A percentile compares a stretch with the other conserved stretches of the same genome.
Conservation (phyloP, 2,113 vertebrate genomes). For the Galbula dea region DNA sequence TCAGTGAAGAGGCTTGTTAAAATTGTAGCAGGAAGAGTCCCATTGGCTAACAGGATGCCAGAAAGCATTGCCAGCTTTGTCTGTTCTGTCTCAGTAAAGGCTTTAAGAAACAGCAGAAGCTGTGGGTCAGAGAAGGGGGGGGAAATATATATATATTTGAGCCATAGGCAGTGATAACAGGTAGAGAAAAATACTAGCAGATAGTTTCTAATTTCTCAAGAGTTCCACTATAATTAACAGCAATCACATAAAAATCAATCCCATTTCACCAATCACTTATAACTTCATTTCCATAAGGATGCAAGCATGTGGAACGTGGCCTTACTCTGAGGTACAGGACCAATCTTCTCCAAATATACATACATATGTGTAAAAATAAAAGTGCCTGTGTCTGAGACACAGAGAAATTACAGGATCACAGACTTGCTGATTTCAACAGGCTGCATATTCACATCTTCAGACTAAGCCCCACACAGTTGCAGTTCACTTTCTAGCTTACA, state of each 20-base stretch:
- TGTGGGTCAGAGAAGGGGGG: constrained; percentile 55
- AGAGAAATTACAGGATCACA: not conserved
- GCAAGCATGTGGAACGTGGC: not conserved
- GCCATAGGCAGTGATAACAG: not conserved
- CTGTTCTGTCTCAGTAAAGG: constrained; percentile 88
- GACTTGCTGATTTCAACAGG: not conserved
- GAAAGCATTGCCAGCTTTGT: constrained; percentile 90
- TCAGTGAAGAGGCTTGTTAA: constrained; percentile 92
- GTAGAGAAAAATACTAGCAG: not conserved
- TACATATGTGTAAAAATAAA: not conserved
- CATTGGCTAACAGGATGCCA: constrained; percentile 84
- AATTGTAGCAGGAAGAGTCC: constrained; percentile 83
- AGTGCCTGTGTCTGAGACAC: not conserved
- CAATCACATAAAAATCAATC: not conserved
- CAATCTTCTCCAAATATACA: not conserved
- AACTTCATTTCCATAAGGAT: not conserved
- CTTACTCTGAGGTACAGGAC: not conserved
- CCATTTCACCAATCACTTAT: not conserved
- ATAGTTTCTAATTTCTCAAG: not conserved
- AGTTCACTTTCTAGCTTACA: not conserved
- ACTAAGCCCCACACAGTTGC: not conserved
- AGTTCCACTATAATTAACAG: not conserved
- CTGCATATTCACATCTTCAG: not conserved
- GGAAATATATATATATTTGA: not conserved
- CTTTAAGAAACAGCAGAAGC: constrained; percentile 93